Conservation (phyloP, 2,888 invertebrate genomes). For the Andrena fulva region DNA sequence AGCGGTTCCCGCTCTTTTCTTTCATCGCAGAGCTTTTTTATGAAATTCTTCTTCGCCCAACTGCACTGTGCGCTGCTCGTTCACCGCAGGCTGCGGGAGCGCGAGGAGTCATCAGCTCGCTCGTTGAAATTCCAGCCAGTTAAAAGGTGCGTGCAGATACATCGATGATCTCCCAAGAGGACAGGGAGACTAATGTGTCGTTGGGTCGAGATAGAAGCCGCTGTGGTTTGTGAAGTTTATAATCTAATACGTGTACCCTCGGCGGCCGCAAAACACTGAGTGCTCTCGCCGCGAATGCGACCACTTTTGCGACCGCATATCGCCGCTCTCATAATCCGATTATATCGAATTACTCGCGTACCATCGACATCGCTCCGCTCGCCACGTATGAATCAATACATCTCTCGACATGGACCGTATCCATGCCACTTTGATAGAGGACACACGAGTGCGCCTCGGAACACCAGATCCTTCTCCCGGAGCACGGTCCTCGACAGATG, state of each 20-base stretch:
- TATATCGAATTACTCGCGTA: conserved; percentile 81
- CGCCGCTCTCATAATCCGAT: conserved; percentile 82
- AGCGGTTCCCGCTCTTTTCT: neutral
- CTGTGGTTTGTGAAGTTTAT: conserved; percentile 83
- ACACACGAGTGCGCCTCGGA: conserved; percentile 17
- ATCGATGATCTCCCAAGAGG: conserved; percentile 72
- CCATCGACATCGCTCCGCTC: conserved; percentile 63
- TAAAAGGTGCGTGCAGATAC: conserved; percentile 54
- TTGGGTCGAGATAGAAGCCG: conserved; percentile 71
- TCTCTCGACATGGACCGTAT: conserved; percentile 44
- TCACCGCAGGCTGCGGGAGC: conserved; percentile 37
- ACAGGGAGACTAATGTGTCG: conserved; percentile 77
- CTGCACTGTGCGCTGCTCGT: conserved; percentile 3
- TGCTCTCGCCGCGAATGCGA: conserved; percentile 81
- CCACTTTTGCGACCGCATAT: conserved; percentile 81
- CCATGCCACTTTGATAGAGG: conserved; percentile 59
- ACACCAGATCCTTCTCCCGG: neutral
- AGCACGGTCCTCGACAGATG: neutral
- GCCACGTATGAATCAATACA: conserved; percentile 68
- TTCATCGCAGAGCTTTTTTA: neutral
- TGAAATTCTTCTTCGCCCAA: neutral
- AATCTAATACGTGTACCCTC: conserved; percentile 82
- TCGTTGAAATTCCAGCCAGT: conserved; percentile 70
- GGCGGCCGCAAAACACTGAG: conserved; percentile 81
- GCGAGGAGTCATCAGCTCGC: conserved; percentile 24